phyloP scores from a whole-genome alignment of 2,113 vertebrate species.

The Antennarius striatus region DNA sequence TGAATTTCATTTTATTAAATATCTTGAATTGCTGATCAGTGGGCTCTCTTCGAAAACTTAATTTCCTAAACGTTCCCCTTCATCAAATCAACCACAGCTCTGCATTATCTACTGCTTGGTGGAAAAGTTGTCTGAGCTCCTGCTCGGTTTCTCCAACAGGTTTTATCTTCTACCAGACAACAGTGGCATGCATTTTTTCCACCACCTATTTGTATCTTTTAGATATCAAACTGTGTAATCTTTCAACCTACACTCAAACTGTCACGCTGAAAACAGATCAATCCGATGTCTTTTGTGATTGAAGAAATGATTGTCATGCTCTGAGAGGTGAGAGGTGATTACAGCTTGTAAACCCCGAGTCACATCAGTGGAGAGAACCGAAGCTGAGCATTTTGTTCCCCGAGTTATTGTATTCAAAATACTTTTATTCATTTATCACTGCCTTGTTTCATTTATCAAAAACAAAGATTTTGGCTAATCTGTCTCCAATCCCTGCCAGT shows the following conservation, averaged over 20 bases:
- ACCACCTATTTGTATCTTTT: conserved; percentile 30
- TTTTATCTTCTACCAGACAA: conserved; percentile 17
- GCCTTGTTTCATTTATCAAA: conserved; percentile 33
- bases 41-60: neutral
- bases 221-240: conserved; percentile 34
- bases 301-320: conserved; percentile 10
- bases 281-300: neutral
- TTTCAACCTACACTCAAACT: neutral
- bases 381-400: conserved; percentile 11
- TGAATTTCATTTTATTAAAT: neutral
- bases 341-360: too few species aligned
- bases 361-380: neutral
- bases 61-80: neutral
- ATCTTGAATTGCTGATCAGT: too few species aligned
- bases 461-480: conserved; percentile 61
- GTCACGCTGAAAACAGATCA: too few species aligned
- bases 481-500: conserved; percentile 60
- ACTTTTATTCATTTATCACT: neutral
- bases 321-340: conserved; percentile 8
- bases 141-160: neutral
- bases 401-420: conserved; percentile 7
- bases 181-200: conserved; percentile 14
- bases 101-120: neutral
- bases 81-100: neutral
- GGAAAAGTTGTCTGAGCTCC: conserved; percentile 2